These are phyloP conservation scores for Diorhabda sublineata DNA, from an alignment of 1,140 invertebrate genomes.

Conservation along the genomic window DNA sequence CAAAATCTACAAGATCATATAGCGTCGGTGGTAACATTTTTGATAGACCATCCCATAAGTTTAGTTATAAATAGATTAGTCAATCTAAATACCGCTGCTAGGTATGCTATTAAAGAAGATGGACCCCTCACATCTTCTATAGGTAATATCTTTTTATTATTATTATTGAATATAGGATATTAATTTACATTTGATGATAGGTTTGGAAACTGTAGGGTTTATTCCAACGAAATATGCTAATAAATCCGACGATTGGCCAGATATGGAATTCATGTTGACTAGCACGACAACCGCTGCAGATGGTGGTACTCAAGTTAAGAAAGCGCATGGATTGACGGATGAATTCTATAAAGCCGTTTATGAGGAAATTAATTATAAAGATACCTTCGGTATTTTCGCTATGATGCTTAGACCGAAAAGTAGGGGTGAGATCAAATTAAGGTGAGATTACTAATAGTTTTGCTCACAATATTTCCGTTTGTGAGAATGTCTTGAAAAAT, in stretches of 20 bases:
- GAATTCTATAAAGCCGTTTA: constrained; percentile 75
- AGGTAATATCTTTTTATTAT: constrained; percentile 35
- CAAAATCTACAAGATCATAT: constrained; percentile 83
- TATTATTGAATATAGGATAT: too few species aligned
- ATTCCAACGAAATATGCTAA: constrained; percentile 85
- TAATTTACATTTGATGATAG: neutral
- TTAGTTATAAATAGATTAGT: constrained; percentile 71
- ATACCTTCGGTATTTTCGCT: constrained; percentile 75
- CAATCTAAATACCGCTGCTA: constrained; percentile 69
- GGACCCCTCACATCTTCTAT: constrained; percentile 79
- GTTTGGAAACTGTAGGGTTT: constrained; percentile 79
- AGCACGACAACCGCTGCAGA: constrained; percentile 76
- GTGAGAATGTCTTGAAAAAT: too few species aligned
- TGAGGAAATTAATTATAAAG: constrained; percentile 62
- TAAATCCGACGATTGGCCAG: constrained; percentile 78
- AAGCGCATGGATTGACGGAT: constrained; percentile 72
- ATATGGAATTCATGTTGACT: constrained; percentile 85
- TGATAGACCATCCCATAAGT: constrained; percentile 74
- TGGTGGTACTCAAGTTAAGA: constrained; percentile 66
- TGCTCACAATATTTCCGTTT: neutral
- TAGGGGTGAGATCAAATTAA: constrained; percentile 70
- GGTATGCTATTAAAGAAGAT: constrained; percentile 73
- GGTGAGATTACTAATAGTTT: constrained; percentile 20
- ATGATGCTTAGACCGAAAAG: constrained; percentile 86
- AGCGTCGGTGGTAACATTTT: constrained; percentile 71